Conservation (phyloP, 2,797 vertebrate species). For the Sebastes jordani region DNA sequence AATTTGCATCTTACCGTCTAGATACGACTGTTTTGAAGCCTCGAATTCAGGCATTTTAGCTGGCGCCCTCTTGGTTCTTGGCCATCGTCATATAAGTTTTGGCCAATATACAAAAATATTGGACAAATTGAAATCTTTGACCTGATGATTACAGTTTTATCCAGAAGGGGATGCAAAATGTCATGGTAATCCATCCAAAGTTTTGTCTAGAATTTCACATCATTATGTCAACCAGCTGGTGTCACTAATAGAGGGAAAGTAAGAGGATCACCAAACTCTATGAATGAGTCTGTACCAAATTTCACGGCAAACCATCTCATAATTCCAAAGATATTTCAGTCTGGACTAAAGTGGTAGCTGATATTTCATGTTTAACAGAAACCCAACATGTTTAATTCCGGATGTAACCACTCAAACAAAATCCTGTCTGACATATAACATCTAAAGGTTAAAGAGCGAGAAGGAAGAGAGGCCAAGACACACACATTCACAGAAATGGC, state of each 20-base stretch:
- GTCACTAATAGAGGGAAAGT: neutral
- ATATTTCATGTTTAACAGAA: neutral
- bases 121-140: neutral
- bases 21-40: no score
- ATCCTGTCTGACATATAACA: neutral
- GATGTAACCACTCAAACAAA: neutral
- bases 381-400: neutral
- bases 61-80: no score
- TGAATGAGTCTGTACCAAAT: neutral
- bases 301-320: no score
- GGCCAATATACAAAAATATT: no score
- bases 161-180: neutral
- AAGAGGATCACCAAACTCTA: no score
- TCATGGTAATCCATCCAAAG: no score
- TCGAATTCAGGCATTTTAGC: no score
- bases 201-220: no score
- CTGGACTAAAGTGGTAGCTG: neutral
- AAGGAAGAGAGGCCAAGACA: no score
- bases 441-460: neutral
- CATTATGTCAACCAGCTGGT: neutral
- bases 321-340: neutral
- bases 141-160: neutral
- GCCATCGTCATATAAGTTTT: fast-evolving
- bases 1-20: no score
- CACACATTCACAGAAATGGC: no score